A percentile compares a stretch with the other conserved stretches of the same genome.
Conservation (phyloP, 2,797 vertebrate genomes). For the Lacerta bilineata region DNA sequence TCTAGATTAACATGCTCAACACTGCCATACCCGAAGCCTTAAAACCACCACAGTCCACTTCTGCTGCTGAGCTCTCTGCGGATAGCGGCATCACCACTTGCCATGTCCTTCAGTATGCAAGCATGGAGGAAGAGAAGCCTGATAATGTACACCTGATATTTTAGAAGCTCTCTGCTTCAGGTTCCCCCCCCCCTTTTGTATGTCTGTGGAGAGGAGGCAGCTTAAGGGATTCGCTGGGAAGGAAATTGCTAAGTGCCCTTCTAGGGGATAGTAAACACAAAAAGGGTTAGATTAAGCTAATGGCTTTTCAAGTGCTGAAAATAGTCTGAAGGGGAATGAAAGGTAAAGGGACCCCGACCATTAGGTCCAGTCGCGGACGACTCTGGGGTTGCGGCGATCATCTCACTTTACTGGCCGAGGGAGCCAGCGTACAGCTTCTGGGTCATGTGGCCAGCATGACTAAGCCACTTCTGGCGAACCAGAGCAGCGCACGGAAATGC, state of each 20-base stretch:
- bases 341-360: no score
- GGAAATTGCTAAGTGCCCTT: background rate
- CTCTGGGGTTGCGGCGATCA: no score
- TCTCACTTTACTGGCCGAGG: no score
- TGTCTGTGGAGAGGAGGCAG: background rate
- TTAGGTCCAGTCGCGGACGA: no score
- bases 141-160: background rate
- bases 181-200: no score
- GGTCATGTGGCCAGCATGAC: no score
- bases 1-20: no score
- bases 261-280: background rate
- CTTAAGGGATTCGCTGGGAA: background rate
- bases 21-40: background rate
- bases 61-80: background rate
- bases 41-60: background rate
- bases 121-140: background rate
- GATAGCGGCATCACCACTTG: background rate
- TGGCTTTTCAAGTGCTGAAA: constrained; percentile 2
- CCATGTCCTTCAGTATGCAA: background rate
- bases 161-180: no score
- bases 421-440: no score
- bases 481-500: no score
- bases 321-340: background rate
- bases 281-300: background rate
- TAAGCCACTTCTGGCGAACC: no score